Base-by-base conservation (phyloP, 2,888 invertebrate species). In the Carcina quercana region DNA sequence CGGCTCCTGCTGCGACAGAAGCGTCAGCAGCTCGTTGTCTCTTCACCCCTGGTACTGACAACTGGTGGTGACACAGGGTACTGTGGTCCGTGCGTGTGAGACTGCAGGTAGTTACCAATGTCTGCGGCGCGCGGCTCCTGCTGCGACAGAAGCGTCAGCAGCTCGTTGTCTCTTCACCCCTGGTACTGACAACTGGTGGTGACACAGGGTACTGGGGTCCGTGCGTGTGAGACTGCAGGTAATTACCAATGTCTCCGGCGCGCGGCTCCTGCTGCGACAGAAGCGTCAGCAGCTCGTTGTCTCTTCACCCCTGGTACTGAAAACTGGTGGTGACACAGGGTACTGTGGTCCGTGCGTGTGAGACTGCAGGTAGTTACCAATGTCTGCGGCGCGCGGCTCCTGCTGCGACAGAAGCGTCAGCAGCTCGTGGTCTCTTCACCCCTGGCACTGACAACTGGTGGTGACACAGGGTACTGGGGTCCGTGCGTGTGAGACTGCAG, bases 81-180 rank as follows among this genome's bases (percentile, higher is more conserved):
- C n/a, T n/a, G n/a, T n/a, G n/a, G n/a, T n/a, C n/a, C n/a, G n/a
- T n/a, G n/a, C n/a, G n/a, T n/a, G n/a, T n/a, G n/a, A n/a, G n/a
- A n/a, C n/a, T n/a, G n/a, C n/a, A n/a, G 12, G 8, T 22, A 25
- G 12, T 34, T 46, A 79, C 78, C 76, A 34, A 65, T 44, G 37
- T 79, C 79, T 3, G 63, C 72, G 10, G 52, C 38, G 20, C 62
- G 58, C 0, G 75, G 72, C 35, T 80, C 79, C 34, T 68, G 73
- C 15, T 62, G 67, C 1, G 55, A 42, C 29, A 72, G 43, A 37
- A 68, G 34, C 13, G 54, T 58, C 14, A 66, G 39, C 13, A 65
- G 43, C 15, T 68, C 67, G 28, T 57, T 67, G n/a, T n/a, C n/a
- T n/a, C n/a, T n/a, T n/a, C n/a, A n/a, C n/a, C n/a, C n/a, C n/a